A percentile compares a stretch with the other conserved stretches of the same genome.
Evolutionary conservation across 1,140 invertebrate species (phyloP).

Genomic region (Chymomyza costata): DNA sequence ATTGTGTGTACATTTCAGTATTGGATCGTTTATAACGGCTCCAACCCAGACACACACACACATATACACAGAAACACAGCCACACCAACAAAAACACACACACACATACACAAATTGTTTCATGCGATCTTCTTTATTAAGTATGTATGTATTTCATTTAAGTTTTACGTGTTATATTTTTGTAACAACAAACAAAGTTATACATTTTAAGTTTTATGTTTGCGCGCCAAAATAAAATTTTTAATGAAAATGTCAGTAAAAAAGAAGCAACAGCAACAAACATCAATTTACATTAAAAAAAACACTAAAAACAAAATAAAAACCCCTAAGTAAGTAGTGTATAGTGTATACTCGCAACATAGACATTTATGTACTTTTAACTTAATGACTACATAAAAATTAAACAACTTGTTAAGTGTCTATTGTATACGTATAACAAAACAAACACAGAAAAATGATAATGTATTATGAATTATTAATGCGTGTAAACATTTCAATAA

Average conservation of each 20-base stretch:
- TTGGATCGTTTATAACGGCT: too few relatives aligned
- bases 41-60: constrained; percentile 48
- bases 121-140: constrained; percentile 67
- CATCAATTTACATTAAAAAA: too few relatives aligned
- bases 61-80: constrained; percentile 20
- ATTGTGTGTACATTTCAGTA: constrained; percentile 10
- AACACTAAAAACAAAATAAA: constrained; percentile 20
- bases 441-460: constrained; percentile 19
- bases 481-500: too few relatives aligned
- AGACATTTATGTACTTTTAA: constrained; percentile 45
- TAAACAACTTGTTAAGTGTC: constrained; percentile 54
- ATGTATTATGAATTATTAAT: too few relatives aligned
- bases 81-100: constrained; percentile 29
- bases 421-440: constrained; percentile 46
- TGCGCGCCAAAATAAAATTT: constrained; percentile 64
- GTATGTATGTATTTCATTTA: constrained; percentile 71
- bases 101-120: constrained; percentile 46
- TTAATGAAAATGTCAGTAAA: constrained; percentile 39
- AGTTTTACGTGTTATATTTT: constrained; percentile 57
- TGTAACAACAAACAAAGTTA: constrained; percentile 46
- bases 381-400: constrained; percentile 31
- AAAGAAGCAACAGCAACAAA: constrained; percentile 48
- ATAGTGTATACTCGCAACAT: constrained; percentile 16
- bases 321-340: too few relatives aligned
- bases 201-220: constrained; percentile 66